phyloP scores from a whole-genome alignment of 2,888 invertebrate species.

The Diaprepes abbreviatus region DNA sequence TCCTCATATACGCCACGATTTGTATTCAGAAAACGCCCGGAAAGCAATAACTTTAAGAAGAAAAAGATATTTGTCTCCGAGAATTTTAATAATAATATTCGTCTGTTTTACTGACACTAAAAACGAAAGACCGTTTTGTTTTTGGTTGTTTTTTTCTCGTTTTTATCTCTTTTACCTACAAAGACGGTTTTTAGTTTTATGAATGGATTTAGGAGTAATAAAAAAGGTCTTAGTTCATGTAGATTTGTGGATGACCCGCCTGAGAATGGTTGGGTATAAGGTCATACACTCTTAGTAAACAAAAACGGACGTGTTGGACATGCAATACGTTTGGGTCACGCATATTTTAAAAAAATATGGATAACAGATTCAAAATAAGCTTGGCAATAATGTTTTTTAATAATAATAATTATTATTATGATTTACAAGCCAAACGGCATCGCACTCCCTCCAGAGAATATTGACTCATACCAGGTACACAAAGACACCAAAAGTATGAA shows the following conservation, averaged over 20 bases:
- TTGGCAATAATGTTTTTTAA: too few species aligned
- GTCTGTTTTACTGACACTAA: conserved; percentile 41
- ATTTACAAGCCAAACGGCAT: too few species aligned
- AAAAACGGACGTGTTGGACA: too few species aligned
- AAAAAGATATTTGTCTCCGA: conserved; percentile 31
- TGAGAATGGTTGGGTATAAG: too few species aligned
- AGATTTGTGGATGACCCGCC: background rate
- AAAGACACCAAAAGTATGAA: too few species aligned
- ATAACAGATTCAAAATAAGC: too few species aligned
- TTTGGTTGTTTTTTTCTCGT: conserved; percentile 2
- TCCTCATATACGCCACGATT: conserved; percentile 26
- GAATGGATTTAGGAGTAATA: conserved; percentile 4
- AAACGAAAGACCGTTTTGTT: conserved; percentile 30
- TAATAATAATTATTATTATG: too few species aligned
- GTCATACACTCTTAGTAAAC: too few species aligned
- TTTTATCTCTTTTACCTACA: conserved; percentile 11
- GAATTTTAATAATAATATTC: conserved; percentile 43
- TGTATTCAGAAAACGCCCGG: conserved; percentile 30
- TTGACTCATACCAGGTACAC: too few species aligned
- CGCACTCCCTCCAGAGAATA: too few species aligned
- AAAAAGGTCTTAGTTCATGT: background rate
- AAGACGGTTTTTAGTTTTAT: conserved; percentile 5
- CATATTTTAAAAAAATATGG: too few species aligned
- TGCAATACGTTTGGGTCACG: too few species aligned
- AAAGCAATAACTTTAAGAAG: conserved; percentile 23